These are phyloP conservation scores for Rhynchopsitta pachyrhyncha DNA, from an alignment of 2,113 vertebrate species.

Conservation along the genomic window DNA sequence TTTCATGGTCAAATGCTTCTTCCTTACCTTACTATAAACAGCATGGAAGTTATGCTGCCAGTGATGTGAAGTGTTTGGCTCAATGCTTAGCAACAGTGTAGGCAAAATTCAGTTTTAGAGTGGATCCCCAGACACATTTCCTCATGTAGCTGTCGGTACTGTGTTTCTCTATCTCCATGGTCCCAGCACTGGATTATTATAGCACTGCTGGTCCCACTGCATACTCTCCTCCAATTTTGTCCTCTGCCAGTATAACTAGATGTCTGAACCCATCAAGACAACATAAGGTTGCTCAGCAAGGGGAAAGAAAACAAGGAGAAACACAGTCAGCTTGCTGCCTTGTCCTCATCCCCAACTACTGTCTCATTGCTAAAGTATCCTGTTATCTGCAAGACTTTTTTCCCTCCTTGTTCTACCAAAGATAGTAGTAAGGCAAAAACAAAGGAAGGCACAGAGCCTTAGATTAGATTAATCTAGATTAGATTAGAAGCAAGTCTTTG, in stretches of 20 bases:
- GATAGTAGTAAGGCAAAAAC: background rate
- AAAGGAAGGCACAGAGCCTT: background rate
- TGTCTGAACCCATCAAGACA: background rate
- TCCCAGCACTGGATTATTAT: background rate
- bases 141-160: background rate
- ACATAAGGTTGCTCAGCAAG: background rate
- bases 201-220: background rate
- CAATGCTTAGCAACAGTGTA: conserved; percentile 43
- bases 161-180: background rate
- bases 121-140: conserved; percentile 27
- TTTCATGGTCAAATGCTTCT: background rate
- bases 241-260: background rate
- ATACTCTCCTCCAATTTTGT: background rate
- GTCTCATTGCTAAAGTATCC: background rate
- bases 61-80: conserved; percentile 14
- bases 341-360: background rate
- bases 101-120: conserved; percentile 28
- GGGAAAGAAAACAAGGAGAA: background rate
- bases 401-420: background rate
- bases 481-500: background rate
- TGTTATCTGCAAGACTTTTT: background rate
- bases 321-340: background rate
- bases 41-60: conserved; percentile 8
- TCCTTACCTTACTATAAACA: conserved; percentile 26
- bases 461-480: background rate